Conservation (phyloP, 2,888 invertebrate species). For the Athalia rosae region DNA sequence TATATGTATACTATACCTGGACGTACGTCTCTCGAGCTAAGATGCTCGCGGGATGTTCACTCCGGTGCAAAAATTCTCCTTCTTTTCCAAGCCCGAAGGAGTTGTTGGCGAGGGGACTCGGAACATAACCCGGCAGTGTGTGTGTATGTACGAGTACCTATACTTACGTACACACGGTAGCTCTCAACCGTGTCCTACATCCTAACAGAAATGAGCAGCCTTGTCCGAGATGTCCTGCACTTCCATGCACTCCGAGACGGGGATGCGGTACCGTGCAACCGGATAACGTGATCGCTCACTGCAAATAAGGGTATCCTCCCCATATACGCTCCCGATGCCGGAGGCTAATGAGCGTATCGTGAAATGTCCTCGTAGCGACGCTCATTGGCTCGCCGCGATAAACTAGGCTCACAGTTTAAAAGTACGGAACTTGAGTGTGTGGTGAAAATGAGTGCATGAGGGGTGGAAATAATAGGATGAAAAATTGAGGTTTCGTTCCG, state of each 20-base stretch:
- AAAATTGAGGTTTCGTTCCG: too few relatives aligned
- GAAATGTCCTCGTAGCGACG: too few relatives aligned
- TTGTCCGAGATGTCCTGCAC: conserved; percentile 13
- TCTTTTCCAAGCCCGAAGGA: conserved; percentile 30
- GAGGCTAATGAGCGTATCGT: too few relatives aligned
- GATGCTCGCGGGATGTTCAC: conserved; percentile 18
- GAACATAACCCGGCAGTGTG: not conserved
- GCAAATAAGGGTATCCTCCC: too few relatives aligned
- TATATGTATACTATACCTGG: conserved; percentile 1
- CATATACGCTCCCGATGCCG: too few relatives aligned
- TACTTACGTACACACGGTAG: not conserved
- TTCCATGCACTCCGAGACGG: not conserved
- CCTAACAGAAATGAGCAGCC: conserved; percentile 15
- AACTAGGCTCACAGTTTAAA: too few relatives aligned
- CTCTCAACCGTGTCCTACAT: conserved; percentile 32
- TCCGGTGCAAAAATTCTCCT: conserved; percentile 10
- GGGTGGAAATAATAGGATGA: too few relatives aligned
- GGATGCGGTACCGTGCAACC: conserved; percentile 1
- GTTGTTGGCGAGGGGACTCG: conserved; percentile 4
- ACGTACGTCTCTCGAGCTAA: conserved; percentile 1
- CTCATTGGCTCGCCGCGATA: too few relatives aligned
- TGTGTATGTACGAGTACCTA: too few relatives aligned
- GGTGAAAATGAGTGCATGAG: too few relatives aligned
- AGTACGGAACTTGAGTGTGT: too few relatives aligned
- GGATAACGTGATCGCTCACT: not conserved